phyloP scores from a whole-genome alignment of 2,797 vertebrate genomes.

The Sebastes oblongus region DNA sequence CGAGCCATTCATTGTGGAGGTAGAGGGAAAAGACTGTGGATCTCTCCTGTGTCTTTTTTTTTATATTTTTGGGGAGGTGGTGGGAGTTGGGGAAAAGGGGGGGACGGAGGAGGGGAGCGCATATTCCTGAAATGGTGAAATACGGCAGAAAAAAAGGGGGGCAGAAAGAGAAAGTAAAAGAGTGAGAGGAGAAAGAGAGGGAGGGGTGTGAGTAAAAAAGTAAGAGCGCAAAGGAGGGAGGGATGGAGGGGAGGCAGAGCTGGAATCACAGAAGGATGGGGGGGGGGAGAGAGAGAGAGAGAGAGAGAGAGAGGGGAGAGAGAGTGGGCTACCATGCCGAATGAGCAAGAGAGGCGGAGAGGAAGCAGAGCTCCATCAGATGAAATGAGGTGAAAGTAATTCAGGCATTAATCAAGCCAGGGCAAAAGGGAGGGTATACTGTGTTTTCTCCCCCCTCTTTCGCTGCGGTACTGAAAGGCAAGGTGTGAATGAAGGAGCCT shows the following conservation, averaged over 20 bases:
- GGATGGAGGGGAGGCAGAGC: constrained; percentile 57
- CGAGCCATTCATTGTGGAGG: constrained; percentile 84
- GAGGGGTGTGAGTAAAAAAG: constrained; percentile 65
- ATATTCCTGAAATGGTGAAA: constrained; percentile 73
- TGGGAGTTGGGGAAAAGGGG: constrained; percentile 23
- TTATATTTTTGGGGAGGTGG: constrained; percentile 15
- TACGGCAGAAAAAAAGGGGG: constrained; percentile 57
- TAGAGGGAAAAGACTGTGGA: constrained; percentile 81
- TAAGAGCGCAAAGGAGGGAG: constrained; percentile 56
- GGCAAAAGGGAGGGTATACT: constrained; percentile 84
- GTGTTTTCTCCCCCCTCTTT: constrained; percentile 65
- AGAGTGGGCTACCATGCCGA: constrained; percentile 82
- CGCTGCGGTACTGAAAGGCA: constrained; percentile 81
- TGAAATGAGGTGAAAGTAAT: constrained; percentile 92
- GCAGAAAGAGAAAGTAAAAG: constrained; percentile 52
- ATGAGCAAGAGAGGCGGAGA: constrained; percentile 87
- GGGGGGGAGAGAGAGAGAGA: constrained; percentile 12
- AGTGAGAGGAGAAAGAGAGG: constrained; percentile 35
- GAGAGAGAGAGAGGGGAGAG: constrained; percentile 58
- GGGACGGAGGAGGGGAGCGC: neutral
- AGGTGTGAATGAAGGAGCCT: constrained; percentile 87
- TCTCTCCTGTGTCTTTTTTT: constrained; percentile 78
- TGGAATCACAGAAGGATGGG: constrained; percentile 59
- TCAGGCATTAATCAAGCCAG: constrained; percentile 88
- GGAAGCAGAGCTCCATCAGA: constrained; percentile 88